Evolutionary conservation across 2,113 vertebrate species (phyloP).

Genomic region (Hyperopisus bebe): DNA sequence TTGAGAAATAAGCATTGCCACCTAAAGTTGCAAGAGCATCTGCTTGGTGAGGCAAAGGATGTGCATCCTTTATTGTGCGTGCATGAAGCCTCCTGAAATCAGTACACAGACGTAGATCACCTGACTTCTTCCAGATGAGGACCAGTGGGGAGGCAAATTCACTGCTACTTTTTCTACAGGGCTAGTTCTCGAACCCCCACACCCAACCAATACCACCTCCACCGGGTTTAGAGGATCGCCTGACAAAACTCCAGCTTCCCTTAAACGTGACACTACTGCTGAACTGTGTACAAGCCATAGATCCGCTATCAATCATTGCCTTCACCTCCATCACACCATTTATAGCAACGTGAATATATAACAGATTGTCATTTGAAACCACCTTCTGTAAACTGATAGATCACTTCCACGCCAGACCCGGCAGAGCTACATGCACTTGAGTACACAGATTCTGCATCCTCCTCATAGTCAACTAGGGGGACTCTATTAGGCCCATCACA

Average conservation of each 20-base stretch:
- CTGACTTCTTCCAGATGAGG: neutral
- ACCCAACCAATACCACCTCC: neutral
- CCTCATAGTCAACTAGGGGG: neutral
- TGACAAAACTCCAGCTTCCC: neutral
- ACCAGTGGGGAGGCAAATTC: neutral
- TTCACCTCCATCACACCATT: neutral
- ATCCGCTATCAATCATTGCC: neutral
- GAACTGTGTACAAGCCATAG: neutral
- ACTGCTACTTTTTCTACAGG: neutral
- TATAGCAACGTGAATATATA: neutral
- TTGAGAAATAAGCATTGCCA: slow-evolving; percentile 21
- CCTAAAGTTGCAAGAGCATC: slow-evolving; percentile 11
- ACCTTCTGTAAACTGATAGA: neutral
- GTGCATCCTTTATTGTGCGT: neutral
- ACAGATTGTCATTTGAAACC: neutral
- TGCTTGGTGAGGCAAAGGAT: neutral
- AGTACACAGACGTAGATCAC: neutral
- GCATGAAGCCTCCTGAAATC: neutral
- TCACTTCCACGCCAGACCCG: neutral
- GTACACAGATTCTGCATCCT: neutral
- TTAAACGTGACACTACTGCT: neutral
- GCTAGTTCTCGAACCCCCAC: neutral
- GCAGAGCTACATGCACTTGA: neutral
- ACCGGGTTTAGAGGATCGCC: neutral
- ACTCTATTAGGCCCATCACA: neutral